Conservation (phyloP, 2,888 invertebrate genomes). For the Pemphredon lugubris region DNA sequence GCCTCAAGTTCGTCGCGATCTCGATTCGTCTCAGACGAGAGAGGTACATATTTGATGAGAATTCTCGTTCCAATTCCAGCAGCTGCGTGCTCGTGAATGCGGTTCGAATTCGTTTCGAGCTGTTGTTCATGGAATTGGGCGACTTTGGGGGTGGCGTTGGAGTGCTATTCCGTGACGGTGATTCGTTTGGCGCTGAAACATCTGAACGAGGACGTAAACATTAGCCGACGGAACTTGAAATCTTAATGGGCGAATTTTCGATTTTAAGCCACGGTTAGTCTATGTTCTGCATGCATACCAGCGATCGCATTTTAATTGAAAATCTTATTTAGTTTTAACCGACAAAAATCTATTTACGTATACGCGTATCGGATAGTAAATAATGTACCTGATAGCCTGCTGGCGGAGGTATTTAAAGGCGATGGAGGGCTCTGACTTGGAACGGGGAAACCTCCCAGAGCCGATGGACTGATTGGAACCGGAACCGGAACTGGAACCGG, state of each 20-base stretch:
- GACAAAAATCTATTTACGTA: too few relatives aligned
- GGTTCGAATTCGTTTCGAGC: conserved; percentile 94
- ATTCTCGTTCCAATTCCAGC: conserved; percentile 90
- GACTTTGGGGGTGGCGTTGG: conserved; percentile 81
- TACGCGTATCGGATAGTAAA: background rate
- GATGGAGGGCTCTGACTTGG: conserved; percentile 74
- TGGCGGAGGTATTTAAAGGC: conserved; percentile 66
- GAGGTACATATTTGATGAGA: conserved; percentile 94
- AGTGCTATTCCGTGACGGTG: conserved; percentile 79
- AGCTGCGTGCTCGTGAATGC: conserved; percentile 96
- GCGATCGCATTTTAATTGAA: too few relatives aligned
- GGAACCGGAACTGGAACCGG: conserved; percentile 62
- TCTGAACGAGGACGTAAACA: too few relatives aligned
- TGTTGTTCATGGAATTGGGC: conserved; percentile 81
- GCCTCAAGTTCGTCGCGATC: conserved; percentile 92
- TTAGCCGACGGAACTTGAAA: too few relatives aligned
- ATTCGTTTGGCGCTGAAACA: conserved; percentile 79
- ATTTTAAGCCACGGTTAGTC: too few relatives aligned
- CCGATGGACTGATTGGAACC: conserved; percentile 68
- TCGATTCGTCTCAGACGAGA: conserved; percentile 94
- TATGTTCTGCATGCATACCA: too few relatives aligned
- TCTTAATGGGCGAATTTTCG: too few relatives aligned
- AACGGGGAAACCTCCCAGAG: conserved; percentile 57
- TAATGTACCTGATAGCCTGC: conserved; percentile 71
- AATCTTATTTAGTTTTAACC: too few relatives aligned